Evolutionary conservation across 2,888 invertebrate species (phyloP).

Genomic region (Papilio gigon): DNA sequence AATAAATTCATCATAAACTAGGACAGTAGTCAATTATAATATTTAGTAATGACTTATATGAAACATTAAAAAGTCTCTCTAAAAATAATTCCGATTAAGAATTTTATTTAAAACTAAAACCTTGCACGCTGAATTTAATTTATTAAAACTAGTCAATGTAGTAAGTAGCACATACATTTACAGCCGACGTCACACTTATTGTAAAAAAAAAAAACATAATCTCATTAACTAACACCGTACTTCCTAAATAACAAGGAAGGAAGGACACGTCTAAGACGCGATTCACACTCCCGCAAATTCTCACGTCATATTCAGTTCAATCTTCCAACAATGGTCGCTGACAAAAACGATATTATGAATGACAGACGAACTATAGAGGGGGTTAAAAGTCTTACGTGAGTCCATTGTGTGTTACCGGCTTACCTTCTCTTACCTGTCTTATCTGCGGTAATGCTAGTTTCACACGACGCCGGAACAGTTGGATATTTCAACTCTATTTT

Average conservation of each 20-base stretch:
- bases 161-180: background rate
- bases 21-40: too few relatives aligned
- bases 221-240: slow-evolving; percentile 10
- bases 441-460: slow-evolving; percentile 44
- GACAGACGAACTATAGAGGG: slow-evolving; percentile 44
- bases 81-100: too few relatives aligned
- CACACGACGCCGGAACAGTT: background rate
- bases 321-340: slow-evolving; percentile 53
- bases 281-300: slow-evolving; percentile 47
- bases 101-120: background rate
- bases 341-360: slow-evolving; percentile 46
- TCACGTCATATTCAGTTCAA: slow-evolving; percentile 72
- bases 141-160: background rate
- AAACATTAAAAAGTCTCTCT: too few relatives aligned
- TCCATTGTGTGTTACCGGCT: slow-evolving; percentile 52
- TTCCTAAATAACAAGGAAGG: slow-evolving; percentile 13
- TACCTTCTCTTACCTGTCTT: slow-evolving; percentile 56
- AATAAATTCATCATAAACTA: too few relatives aligned
- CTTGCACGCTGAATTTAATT: too few relatives aligned
- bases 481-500: background rate
- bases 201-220: background rate
- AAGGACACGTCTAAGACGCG: slow-evolving; percentile 21
- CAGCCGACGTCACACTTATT: background rate
- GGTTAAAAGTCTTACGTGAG: slow-evolving; percentile 61
- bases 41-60: too few relatives aligned